Evolutionary conservation across 2,113 vertebrate species (phyloP).

Genomic region (Bolborhynchus lineola): DNA sequence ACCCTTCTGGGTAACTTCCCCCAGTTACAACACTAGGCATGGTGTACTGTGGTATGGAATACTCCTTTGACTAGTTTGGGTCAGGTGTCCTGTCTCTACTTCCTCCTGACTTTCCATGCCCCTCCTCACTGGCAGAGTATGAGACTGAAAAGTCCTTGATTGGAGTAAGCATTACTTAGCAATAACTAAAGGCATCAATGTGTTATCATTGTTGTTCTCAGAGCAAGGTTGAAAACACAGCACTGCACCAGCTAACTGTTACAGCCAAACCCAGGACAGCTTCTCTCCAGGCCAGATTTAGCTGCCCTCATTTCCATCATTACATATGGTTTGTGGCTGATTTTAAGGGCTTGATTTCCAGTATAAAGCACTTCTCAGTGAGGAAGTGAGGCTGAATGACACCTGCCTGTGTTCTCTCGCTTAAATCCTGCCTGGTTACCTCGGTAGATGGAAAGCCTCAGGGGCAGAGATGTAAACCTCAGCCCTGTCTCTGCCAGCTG

Average conservation of each 20-base stretch:
- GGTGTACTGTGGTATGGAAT: not conserved
- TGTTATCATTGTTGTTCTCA: not conserved
- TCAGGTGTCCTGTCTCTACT: not conserved
- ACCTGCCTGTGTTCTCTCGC: not conserved
- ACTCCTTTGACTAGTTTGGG: not conserved
- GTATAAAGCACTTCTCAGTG: not conserved
- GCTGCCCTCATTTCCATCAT: not conserved
- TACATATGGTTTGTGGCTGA: not conserved
- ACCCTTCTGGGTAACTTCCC: not conserved
- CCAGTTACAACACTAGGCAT: not conserved
- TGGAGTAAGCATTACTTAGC: not conserved
- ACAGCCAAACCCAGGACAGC: not conserved
- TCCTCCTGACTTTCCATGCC: not conserved
- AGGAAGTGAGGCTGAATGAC: not conserved
- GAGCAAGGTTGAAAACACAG: not conserved
- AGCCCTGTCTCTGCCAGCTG: not conserved
- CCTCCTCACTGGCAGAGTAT: not conserved
- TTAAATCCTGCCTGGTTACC: not conserved
- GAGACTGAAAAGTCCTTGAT: not conserved
- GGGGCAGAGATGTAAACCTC: not conserved
- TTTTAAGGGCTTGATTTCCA: not conserved
- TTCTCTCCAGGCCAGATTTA: not conserved
- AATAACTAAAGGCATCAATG: not conserved
- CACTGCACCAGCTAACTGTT: not conserved
- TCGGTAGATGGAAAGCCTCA: not conserved